Evolutionary conservation across 2,113 vertebrate species (phyloP), one percentile per base, ranked within the genome.

Genomic region (Lipophrys pholis): DNA sequence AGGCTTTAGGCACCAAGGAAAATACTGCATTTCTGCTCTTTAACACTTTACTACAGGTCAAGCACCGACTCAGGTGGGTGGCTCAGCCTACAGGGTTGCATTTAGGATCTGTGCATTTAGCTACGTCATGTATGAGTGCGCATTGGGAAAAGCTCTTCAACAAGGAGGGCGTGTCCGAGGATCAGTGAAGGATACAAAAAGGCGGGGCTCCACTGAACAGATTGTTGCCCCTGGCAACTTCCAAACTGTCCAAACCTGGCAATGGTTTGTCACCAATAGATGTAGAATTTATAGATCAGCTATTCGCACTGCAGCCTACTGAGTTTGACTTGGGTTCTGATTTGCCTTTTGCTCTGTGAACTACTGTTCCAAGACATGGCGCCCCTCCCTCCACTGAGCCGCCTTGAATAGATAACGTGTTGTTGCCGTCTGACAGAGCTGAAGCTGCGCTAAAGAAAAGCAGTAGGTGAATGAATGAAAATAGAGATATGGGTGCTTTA

Each of bases 191-290:
- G 61, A 67, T 81, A 85, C 85, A 79, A 78, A 60, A 46, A 61
- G 84, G 85, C 81, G 80, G 86, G 61, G 79, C 61, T 42, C 68
- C 38, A 56, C 11, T 43, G 83, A 88, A 83, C 92, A 93, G 90
- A 91, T 92, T 93, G 87, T 90, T 85, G 89, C 90, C 84, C 83
- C 67, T 16, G 85, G 90, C 86, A 68, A 82, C 80, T 85, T 59
- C 78, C 82, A 87, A 84, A 87, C 69, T 69, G 86, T 83, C 73
- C 75, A 60, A 36, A 50, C 55, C 79, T 82, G 70, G 72, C 78
- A 65, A 72, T 66, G 74, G 9, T 39, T 86, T 75, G 76, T 85
- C 61, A 69, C 60, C 75, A 68, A 58, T 87, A 82, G 89, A 87
- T 81, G 59, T 43, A 83, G 76, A 91, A 73, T 86, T 83, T 67